Conservation (phyloP, 2,797 vertebrate species). For the Percopsis omiscomaycus region DNA sequence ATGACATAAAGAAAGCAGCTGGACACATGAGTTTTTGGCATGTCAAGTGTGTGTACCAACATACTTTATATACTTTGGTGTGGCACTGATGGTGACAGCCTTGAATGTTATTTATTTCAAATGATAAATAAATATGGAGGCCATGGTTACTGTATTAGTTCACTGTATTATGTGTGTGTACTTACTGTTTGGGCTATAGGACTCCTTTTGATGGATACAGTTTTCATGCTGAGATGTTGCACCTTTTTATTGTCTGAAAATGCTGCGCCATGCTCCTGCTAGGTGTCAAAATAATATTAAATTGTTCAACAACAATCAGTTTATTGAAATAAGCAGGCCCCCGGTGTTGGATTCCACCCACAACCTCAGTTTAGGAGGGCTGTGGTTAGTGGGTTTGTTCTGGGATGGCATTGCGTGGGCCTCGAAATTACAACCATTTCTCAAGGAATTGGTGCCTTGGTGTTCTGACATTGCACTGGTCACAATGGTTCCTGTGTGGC, state of each 20-base stretch:
- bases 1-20: conserved; percentile 47
- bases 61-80: conserved; percentile 36
- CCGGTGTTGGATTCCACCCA: conserved; percentile 12
- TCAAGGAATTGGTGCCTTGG: conserved; percentile 24
- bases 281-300: conserved; percentile 25
- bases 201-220: conserved; percentile 12
- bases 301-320: conserved; percentile 16
- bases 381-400: conserved; percentile 34
- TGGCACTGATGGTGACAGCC: conserved; percentile 14
- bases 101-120: conserved; percentile 28
- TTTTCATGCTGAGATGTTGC: neutral
- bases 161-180: neutral
- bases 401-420: conserved; percentile 24
- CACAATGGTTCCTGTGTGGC: conserved; percentile 21
- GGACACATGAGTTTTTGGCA: conserved; percentile 30
- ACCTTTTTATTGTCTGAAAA: conserved; percentile 5
- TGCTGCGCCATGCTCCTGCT: neutral
- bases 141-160: conserved; percentile 27
- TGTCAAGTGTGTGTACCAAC: conserved; percentile 32
- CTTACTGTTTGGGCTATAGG: conserved; percentile 4
- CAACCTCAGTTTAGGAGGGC: conserved; percentile 14
- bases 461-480: conserved; percentile 24
- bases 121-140: conserved; percentile 22
- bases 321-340: conserved; percentile 15
- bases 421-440: conserved; percentile 30